These are phyloP conservation scores for Poecilia velifera DNA, from an alignment of 2,797 vertebrate genomes.

Conservation along the genomic window DNA sequence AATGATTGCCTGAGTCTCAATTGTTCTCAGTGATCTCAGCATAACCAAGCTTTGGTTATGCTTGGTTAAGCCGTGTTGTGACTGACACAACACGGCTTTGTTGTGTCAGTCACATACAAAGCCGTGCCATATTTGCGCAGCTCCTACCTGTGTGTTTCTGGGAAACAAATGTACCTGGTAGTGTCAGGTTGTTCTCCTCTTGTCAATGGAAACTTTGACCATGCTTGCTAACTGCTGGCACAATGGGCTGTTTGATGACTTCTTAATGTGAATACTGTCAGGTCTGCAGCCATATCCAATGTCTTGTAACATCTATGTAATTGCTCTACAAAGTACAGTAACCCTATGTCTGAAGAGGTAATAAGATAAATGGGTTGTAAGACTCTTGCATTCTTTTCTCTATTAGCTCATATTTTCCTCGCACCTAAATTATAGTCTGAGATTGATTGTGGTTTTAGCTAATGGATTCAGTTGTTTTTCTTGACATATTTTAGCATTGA, in stretches of 20 bases:
- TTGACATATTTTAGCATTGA: slow-evolving; percentile 2
- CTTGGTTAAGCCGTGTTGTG: slow-evolving; percentile 1
- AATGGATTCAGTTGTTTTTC: slow-evolving; percentile 8
- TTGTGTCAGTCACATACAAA: slow-evolving; percentile 37
- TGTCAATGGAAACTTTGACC: slow-evolving; percentile 69
- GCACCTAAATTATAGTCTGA: slow-evolving; percentile 10
- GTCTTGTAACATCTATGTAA: slow-evolving; percentile 65
- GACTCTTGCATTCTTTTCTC: slow-evolving; percentile 25
- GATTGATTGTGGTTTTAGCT: slow-evolving; percentile 18
- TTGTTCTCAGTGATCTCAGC: slow-evolving; percentile 45
- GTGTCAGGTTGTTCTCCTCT: slow-evolving; percentile 62
- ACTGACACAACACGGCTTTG: background rate
- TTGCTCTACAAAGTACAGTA: slow-evolving; percentile 58
- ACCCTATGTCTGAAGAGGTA: slow-evolving; percentile 49
- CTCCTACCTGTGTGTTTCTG: slow-evolving; percentile 30
- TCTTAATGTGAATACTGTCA: slow-evolving; percentile 52
- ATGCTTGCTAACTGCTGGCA: slow-evolving; percentile 57
- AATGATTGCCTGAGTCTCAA: slow-evolving; percentile 39
- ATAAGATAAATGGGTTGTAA: slow-evolving; percentile 33
- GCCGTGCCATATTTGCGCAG: slow-evolving; percentile 35
- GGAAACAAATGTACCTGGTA: slow-evolving; percentile 53
- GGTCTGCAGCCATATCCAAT: slow-evolving; percentile 55
- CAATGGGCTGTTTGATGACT: slow-evolving; percentile 48
- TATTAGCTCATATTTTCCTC: slow-evolving; percentile 33
- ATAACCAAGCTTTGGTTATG: too few species aligned